Percentiles rank a stretch among this genome's conserved stretches.
Conservation (phyloP, 2,797 vertebrate genomes). For the Manis crassicaudata region DNA sequence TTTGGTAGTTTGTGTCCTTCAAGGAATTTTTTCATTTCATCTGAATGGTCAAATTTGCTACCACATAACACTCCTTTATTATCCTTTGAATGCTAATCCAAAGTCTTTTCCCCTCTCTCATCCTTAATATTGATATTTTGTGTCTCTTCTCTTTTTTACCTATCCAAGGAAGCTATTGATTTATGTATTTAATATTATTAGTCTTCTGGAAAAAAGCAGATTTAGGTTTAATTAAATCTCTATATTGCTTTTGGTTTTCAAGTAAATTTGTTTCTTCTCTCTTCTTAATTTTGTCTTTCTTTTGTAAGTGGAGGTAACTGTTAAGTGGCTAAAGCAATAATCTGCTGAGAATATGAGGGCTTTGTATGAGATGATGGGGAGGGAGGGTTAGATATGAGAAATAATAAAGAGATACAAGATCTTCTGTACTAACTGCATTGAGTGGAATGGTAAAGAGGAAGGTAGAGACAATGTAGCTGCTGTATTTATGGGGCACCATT, state of each 20-base stretch:
- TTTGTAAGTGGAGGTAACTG: background rate
- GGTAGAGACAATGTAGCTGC: background rate
- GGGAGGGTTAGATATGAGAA: background rate
- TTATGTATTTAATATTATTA: background rate
- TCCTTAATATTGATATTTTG: background rate
- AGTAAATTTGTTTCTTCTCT: background rate
- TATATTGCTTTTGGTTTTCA: background rate
- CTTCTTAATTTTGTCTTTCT: background rate
- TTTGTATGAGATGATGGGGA: background rate
- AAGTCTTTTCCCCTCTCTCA: background rate
- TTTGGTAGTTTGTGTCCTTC: background rate
- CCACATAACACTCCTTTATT: background rate
- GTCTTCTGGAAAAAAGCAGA: background rate
- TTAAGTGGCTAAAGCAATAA: background rate
- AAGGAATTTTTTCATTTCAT: background rate
- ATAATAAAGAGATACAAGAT: background rate
- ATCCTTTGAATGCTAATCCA: background rate
- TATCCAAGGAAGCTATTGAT: background rate
- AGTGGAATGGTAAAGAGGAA: background rate
- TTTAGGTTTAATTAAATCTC: conserved; percentile 3
- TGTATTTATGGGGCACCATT: background rate
- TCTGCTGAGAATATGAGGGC: background rate
- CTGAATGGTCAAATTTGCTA: background rate
- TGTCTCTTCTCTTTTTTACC: background rate
- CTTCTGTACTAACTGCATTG: background rate